Base-by-base conservation (phyloP, 2,113 vertebrate genomes). In the Sinocyclocheilus anshuiensis region DNA sequence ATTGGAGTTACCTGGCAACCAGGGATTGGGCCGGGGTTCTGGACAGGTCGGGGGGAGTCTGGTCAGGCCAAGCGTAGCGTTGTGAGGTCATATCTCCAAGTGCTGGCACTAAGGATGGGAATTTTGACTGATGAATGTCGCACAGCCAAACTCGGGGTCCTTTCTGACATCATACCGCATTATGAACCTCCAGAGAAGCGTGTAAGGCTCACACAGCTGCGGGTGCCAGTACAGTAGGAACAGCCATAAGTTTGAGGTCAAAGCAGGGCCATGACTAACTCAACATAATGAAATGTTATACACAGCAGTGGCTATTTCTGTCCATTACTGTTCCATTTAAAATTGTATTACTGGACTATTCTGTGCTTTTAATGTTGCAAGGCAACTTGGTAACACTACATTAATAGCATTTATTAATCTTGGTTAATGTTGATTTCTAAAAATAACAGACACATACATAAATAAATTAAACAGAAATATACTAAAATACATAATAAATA, bases 1-100 rank as follows among this genome's bases (percentile, higher is more conserved):
- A 53, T 74, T 94, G 82, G 91, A 92, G 96, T 96, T 94, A 93
- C 96, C 94, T 94, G 95, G 96, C 95, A 96, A 96, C 95, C 96
- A 93, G 94, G 95, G 93, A 94, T 94, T 95, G 95, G 96, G 94
- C 92, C 88, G 75, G 91, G 94, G 95, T 94, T 94, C 92, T 91
- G 93, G 94, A 94, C 88, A 90, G 71, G 71, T 90, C 91, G 92
- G 93, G 91, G 91, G 91, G 91, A 89, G 65, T 83, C 26, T 83
- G 85, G 53, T 88, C 92, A 92, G 93, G 93, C 95, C 94, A 94
- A 92, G 89, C 90, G 90, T 91, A 91, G 94, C 92, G 92, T 90
- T 86, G 93, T 89, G 88, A 87, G 92, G 91, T 7, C 88, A 94
- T 95, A 96, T 94, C 93, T 95, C 93, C 92, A 89, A 92, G 93